Conservation (phyloP, 2,113 vertebrate genomes). For the Rattus rattus region DNA sequence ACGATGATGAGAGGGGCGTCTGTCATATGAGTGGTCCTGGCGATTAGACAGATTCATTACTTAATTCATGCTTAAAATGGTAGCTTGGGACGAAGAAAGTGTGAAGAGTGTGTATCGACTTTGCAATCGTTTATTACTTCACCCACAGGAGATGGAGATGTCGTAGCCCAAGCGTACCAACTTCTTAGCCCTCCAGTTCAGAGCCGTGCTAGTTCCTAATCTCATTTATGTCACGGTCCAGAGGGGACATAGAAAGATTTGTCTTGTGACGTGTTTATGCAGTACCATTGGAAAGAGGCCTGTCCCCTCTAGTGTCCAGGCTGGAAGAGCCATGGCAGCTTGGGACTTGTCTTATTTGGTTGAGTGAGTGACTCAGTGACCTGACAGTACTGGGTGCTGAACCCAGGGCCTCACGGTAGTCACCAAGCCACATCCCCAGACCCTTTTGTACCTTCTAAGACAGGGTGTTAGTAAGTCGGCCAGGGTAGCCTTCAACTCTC, state of each 20-base stretch:
- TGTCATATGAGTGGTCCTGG: neutral
- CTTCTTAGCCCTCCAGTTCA: neutral
- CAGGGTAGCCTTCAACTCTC: neutral
- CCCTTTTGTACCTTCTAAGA: neutral
- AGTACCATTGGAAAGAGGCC: neutral
- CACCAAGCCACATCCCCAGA: neutral
- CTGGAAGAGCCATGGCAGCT: neutral
- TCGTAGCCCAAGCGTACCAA: neutral
- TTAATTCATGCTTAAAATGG: neutral
- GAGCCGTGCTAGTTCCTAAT: conserved; percentile 18
- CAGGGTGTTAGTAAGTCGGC: neutral
- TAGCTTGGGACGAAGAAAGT: neutral
- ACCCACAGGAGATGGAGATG: neutral
- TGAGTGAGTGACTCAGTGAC: neutral
- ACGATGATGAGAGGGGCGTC: neutral
- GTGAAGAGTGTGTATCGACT: neutral
- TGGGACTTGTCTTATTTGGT: neutral
- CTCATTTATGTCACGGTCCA: neutral
- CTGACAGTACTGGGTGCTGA: neutral
- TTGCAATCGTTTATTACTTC: neutral
- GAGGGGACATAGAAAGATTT: neutral
- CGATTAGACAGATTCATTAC: neutral
- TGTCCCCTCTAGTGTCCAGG: neutral
- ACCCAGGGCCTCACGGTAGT: neutral
- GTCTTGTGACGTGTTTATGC: neutral